Evolutionary conservation across 2,888 invertebrate genomes (phyloP), one percentile per base, ranked within the genome.

Genomic region (Oligia fasciuncula): DNA sequence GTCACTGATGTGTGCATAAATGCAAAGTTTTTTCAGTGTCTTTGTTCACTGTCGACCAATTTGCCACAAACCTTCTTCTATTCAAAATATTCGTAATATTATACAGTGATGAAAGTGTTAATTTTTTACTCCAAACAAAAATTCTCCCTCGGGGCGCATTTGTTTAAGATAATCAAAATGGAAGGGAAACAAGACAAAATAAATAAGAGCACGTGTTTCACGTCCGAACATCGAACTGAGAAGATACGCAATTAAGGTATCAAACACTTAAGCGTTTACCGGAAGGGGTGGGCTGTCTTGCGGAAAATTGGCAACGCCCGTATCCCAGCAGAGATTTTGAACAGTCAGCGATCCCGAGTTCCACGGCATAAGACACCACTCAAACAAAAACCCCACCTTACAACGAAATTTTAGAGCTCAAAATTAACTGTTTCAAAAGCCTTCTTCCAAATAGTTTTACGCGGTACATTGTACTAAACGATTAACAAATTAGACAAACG

Each of bases 291-390:
- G 84, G 85, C 87, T 88, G 89, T 92, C 92, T 92, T 87, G 90
- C 88, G 92, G 91, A 91, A 93, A 92, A 93, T 93, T 92, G 91
- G 86, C 87, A 87, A 89, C 89, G 84, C 90, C 86, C 89, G 80
- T 86, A 86, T 88, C 80, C 79, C 79, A 35, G 60, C 84, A 35
- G 80, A 80, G 89, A 87, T 90, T 87, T 79, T 83, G 85, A 80
- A 87, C 79, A 88, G 86, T 90, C 88, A 90, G 90, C 91, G 60
- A 88, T 89, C 63, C 70, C 14, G 71, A 70, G 77, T 68, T 66
- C 49, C 75, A 76, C 69, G 60, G 65, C 74, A 76, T 78, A 83
- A 76, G 71, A 77, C 23, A 62, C 19, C 70, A 46, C 57, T 57
- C 14, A 69, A 5, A 68, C 67, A 14, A 90, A 90, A 80, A 83